Evolutionary conservation across 2,888 invertebrate species (phyloP).

Genomic region (Orthosia incerta): DNA sequence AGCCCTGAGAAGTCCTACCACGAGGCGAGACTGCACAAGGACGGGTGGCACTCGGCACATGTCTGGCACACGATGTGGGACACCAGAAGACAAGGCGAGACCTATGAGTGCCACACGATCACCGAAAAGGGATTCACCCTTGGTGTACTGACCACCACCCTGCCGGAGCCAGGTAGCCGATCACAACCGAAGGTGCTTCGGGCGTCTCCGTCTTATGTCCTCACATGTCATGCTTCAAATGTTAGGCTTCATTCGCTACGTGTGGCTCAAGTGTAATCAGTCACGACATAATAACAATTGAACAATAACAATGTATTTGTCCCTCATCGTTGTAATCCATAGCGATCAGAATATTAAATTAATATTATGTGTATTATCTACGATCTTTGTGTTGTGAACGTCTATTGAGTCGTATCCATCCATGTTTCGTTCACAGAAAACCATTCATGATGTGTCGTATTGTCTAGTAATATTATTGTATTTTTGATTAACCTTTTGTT

Average conservation of each 20-base stretch:
- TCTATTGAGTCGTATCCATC: conserved; percentile 31
- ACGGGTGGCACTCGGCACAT: conserved; percentile 83
- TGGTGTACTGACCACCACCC: conserved; percentile 82
- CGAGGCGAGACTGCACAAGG: conserved; percentile 75
- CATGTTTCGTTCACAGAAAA: conserved; percentile 30
- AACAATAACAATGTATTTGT: conserved; percentile 51
- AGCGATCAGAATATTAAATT: conserved; percentile 14
- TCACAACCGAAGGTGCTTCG: conserved; percentile 55
- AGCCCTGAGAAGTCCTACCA: conserved; percentile 74
- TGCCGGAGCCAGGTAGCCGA: conserved; percentile 73
- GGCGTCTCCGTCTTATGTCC: conserved; percentile 56
- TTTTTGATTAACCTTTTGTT: neutral
- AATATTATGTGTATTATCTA: conserved; percentile 33
- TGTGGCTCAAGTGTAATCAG: conserved; percentile 50
- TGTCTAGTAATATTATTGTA: conserved; percentile 10
- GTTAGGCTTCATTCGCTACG: conserved; percentile 34
- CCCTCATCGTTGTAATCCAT: conserved; percentile 32
- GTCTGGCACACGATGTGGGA: conserved; percentile 80
- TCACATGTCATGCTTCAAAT: conserved; percentile 58
- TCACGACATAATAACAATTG: conserved; percentile 53
- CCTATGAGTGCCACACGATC: conserved; percentile 84
- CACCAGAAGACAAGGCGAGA: conserved; percentile 73
- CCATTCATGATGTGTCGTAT: conserved; percentile 42
- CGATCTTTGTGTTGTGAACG: conserved; percentile 50
- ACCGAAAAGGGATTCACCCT: conserved; percentile 80